These are phyloP conservation scores for Mylabris sibirica DNA, from an alignment of 2,888 invertebrate species.

Conservation along the genomic window DNA sequence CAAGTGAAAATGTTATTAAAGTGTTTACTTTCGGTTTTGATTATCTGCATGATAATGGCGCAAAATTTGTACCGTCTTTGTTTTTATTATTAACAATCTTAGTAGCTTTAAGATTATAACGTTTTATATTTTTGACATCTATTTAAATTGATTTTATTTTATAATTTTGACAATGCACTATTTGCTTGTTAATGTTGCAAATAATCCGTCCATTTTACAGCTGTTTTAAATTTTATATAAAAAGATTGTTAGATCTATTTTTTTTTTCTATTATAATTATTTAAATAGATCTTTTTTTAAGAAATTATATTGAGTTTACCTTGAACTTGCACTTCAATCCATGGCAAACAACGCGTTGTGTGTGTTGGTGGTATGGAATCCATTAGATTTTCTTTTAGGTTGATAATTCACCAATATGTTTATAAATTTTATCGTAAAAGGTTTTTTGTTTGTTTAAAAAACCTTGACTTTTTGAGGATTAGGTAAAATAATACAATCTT, in stretches of 20 bases:
- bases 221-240: slow-evolving; percentile 11
- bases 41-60: slow-evolving; percentile 36
- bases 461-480: not conserved
- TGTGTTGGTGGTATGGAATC: not conserved
- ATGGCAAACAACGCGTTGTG: not conserved
- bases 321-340: not conserved
- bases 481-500: slow-evolving; percentile 11
- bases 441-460: not conserved
- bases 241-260: not conserved
- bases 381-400: not conserved
- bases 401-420: not conserved
- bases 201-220: slow-evolving; percentile 23
- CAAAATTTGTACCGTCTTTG: slow-evolving; percentile 9
- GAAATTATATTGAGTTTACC: not conserved
- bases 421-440: not conserved
- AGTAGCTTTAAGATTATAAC: not conserved
- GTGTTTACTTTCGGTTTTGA: slow-evolving; percentile 70
- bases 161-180: not conserved
- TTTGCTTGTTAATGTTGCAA: not conserved
- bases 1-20: slow-evolving; percentile 75
- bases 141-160: not conserved
- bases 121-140: not conserved
- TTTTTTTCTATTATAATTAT: not conserved
- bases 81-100: not conserved
- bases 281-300: not conserved